Base-by-base conservation (phyloP, 1,140 invertebrate genomes). In the Trichonephila clavipes region DNA sequence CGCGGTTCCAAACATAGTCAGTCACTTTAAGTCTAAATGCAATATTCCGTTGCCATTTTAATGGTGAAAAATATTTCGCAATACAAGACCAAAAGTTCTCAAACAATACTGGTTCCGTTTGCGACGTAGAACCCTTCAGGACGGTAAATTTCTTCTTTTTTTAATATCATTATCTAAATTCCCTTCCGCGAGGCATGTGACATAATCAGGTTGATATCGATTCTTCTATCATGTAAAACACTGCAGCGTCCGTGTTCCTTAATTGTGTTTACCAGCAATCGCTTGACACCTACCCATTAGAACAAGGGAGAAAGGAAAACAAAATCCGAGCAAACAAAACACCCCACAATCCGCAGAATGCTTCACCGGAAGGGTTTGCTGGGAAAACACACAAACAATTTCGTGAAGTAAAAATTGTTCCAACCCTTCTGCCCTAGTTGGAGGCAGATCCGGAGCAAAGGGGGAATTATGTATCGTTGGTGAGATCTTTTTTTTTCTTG, bases 201-300 rank as follows among this genome's bases (percentile, higher is more conserved):
- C 87, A 89, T 72, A 89, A 89, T 89, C 61, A 89, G 87, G 87
- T 89, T 89, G 64, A 85, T 85, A 85, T 85, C 51, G 58, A 59
- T 85, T 85, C 44, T 85, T 85, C 72, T 28, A 77, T 19, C 28
- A 12, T 85, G 82, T 85, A 59, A 24, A 59, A 24, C 44, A 51
- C 58, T n/a, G 24, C 19, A 2, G 7, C 58, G 82, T 51, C 58
- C 51, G 28, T 85, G 58, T 85, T 58, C 59, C 82, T 6, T 24
- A 85, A 85, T 85, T 24, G 82, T 85, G 19, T 85, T 51, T 85
- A 85, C 24, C 81, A 51, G 51, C 51, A 21, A 12, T 58, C 85
- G 24, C 28, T 62, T 87, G 85, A 87, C 85, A 87, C 59, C 85
- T 87, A 87, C 28, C 59, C 59, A 64, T 87, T 87, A 87, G 14